Base-by-base conservation (phyloP, 1,140 invertebrate genomes). In the Hycleus phaleratus region DNA sequence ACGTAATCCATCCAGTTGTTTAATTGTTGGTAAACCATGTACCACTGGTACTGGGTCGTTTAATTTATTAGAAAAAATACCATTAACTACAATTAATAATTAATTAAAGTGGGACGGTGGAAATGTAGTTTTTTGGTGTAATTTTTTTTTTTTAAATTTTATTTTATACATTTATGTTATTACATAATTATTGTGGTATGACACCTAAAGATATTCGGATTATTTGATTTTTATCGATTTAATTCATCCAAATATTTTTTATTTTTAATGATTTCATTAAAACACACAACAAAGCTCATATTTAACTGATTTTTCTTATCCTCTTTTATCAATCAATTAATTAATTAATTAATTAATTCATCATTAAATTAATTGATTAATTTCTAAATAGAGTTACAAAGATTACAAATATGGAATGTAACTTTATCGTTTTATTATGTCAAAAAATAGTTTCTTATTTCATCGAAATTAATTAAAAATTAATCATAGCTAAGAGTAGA, bases 21-120 rank as follows among this genome's bases (percentile, higher is more conserved):
- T 99, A 3, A 90, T 97, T 76, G 67, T 93, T 6, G 96, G 96
- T 0, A 84, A 89, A 68, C 85, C 88, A 3, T 85, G 90, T 49
- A 78, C 81, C 53, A 84, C 81, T 59, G 96, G 96, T 2, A 97
- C 96, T 7, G 95, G 94, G 4, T 74, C 80, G 3, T 94, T 95
- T 75, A 80, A 69, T 4, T 47, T 76, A 45, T 45, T 59, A 24
- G 52, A 61, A 18, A 64, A 61, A 50, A 55, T 61, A 43, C 49
- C 52, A 49, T 18, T 2, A 18, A 18, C 18, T 18, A 18, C 18
- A 18, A 18, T 18, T 18, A 18, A 18, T 18, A 18, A 18, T 18
- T 18, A 18, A 18, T 18, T 18, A 18, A 18, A 18, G 18, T 1
- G 18, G 18, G 2, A 12, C 12, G 12, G 18, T 18, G 18, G 18